These are phyloP conservation scores for Mus spicilegus DNA, from an alignment of 2,113 vertebrate species.

Conservation along the genomic window DNA sequence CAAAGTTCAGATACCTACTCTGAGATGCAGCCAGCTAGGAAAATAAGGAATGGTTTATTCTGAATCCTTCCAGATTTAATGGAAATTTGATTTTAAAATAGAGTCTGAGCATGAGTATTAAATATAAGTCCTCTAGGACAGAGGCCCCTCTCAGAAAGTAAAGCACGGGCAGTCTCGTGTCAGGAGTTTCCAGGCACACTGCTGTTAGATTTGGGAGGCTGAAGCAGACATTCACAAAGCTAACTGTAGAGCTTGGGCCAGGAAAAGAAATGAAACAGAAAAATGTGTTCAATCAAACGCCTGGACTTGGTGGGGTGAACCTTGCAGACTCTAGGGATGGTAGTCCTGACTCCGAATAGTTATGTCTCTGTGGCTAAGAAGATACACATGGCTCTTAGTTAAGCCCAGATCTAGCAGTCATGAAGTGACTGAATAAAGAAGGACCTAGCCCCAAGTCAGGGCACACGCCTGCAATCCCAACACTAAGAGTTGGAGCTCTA, in stretches of 20 bases:
- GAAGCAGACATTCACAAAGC: conserved; percentile 19
- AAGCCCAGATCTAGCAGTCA: neutral
- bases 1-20: conserved; percentile 47
- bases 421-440: neutral
- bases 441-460: too few relatives aligned
- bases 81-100: conserved; percentile 71
- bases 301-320: neutral
- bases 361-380: neutral
- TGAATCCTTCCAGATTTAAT: conserved; percentile 11
- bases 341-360: neutral
- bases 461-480: neutral
- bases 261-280: conserved; percentile 48
- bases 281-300: neutral
- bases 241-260: neutral
- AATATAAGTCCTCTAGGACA: conserved; percentile 43
- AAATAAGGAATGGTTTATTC: conserved; percentile 58
- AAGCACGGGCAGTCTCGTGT: neutral
- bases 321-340: neutral
- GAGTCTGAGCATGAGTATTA: conserved; percentile 32
- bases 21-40: conserved; percentile 30
- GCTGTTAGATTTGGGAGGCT: neutral
- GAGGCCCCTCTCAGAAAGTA: conserved; percentile 43
- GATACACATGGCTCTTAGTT: neutral
- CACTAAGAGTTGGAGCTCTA: neutral
- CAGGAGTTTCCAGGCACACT: conserved; percentile 33